These are phyloP conservation scores for Hydractinia echinata DNA, from an alignment of 30 jellyfish, hydroid and myxozoan species.

Conservation along the genomic window DNA sequence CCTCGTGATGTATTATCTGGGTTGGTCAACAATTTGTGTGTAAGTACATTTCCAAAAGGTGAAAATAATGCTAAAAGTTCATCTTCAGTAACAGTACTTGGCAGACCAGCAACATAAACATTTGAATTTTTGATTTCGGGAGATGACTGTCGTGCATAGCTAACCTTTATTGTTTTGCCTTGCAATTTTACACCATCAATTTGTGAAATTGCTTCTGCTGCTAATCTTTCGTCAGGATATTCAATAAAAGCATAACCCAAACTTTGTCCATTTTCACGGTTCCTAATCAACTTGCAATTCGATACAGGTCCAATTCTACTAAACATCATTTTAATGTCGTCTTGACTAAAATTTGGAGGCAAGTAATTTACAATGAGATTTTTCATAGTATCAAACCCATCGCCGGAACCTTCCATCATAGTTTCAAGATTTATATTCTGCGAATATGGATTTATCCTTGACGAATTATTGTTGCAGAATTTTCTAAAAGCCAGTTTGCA, in stretches of 20 bases:
- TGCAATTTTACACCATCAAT: slow-evolving; percentile 78
- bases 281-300: slow-evolving; percentile 87
- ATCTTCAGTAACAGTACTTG: slow-evolving; percentile 77
- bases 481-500: too few relatives aligned
- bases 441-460: too few relatives aligned
- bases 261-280: slow-evolving; percentile 77
- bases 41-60: slow-evolving; percentile 83
- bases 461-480: too few relatives aligned
- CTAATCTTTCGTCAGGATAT: slow-evolving; percentile 62
- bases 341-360: slow-evolving; percentile 85
- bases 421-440: too few relatives aligned
- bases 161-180: slow-evolving; percentile 79
- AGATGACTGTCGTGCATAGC: slow-evolving; percentile 96
- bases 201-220: slow-evolving; percentile 76
- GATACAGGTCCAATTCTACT: slow-evolving; percentile 85
- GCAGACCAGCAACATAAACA: slow-evolving; percentile 90
- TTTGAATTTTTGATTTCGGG: slow-evolving; percentile 93
- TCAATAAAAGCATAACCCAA: slow-evolving; percentile 95
- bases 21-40: slow-evolving; percentile 80
- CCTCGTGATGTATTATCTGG: slow-evolving; percentile 82
- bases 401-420: background rate
- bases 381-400: slow-evolving; percentile 38
- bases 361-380: slow-evolving; percentile 85
- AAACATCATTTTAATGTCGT: slow-evolving; percentile 72
- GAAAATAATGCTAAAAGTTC: slow-evolving; percentile 60